A percentile compares a stretch with the other conserved stretches of the same genome.
phyloP scores from a whole-genome alignment of 2,113 vertebrate species.

The Gila orcuttii region DNA sequence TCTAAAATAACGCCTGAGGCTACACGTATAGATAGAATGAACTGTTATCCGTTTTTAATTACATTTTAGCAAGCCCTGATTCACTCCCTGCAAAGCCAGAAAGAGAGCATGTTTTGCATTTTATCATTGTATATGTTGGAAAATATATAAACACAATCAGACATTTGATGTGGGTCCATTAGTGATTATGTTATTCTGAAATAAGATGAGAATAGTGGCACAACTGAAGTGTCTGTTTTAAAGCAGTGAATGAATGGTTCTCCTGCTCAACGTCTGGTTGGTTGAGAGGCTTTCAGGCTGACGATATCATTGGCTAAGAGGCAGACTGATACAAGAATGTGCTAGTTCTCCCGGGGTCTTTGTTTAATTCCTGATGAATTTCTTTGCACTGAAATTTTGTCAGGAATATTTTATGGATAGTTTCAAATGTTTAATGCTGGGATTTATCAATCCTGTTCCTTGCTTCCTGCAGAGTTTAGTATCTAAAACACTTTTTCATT shows the following conservation, averaged over 20 bases:
- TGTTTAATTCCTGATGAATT: neutral
- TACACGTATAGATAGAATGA: conserved; percentile 78
- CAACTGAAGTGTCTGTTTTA: neutral
- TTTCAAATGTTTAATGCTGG: neutral
- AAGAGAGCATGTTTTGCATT: conserved; percentile 57
- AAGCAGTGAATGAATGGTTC: neutral
- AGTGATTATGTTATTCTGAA: neutral
- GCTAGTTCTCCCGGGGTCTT: neutral
- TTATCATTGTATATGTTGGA: conserved; percentile 39
- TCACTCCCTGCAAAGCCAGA: conserved; percentile 63
- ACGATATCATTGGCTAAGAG: neutral
- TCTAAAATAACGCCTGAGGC: conserved; percentile 75
- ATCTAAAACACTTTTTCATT: neutral
- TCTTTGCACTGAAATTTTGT: neutral
- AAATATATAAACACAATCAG: conserved; percentile 60
- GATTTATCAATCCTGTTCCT: neutral
- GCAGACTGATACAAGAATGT: neutral
- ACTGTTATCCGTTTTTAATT: conserved; percentile 84
- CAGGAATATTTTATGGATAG: neutral
- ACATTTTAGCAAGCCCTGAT: conserved; percentile 79
- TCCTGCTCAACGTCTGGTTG: conserved; percentile 1
- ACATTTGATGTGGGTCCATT: conserved; percentile 37
- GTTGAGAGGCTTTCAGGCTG: neutral
- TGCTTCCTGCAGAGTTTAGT: neutral
- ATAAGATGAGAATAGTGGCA: neutral